These are phyloP conservation scores for Actias luna DNA, from an alignment of 2,888 invertebrate genomes.

Conservation along the genomic window DNA sequence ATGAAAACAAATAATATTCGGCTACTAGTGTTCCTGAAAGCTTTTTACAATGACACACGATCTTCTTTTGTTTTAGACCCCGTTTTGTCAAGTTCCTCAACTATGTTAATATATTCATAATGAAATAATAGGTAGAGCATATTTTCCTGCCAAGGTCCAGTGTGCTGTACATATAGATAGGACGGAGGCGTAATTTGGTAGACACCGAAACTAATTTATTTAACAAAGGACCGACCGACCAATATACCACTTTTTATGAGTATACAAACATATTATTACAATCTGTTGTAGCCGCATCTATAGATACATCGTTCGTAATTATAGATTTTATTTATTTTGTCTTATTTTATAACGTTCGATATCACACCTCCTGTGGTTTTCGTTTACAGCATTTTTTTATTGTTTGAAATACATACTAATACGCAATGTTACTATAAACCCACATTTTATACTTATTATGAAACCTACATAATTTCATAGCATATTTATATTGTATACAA, in stretches of 20 bases:
- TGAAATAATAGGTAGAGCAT: conserved; percentile 76
- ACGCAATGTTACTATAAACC: background rate
- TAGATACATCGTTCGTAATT: conserved; percentile 25
- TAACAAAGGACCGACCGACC: conserved; percentile 79
- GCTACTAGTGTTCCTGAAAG: conserved; percentile 77
- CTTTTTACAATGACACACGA: conserved; percentile 68
- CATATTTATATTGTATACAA: no score
- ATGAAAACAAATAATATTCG: conserved; percentile 81
- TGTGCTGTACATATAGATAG: conserved; percentile 75
- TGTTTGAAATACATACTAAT: background rate
- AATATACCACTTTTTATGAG: conserved; percentile 77
- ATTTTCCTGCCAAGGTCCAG: conserved; percentile 71
- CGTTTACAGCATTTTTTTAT: conserved; percentile 1
- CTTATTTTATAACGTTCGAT: conserved; percentile 9
- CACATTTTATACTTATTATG: background rate
- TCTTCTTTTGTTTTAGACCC: conserved; percentile 70
- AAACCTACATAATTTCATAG: background rate
- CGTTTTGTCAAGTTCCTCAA: conserved; percentile 66
- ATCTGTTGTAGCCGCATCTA: conserved; percentile 19
- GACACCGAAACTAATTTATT: conserved; percentile 83
- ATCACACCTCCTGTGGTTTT: conserved; percentile 7
- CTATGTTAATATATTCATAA: conserved; percentile 75
- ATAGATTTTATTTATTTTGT: conserved; percentile 9
- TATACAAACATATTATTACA: conserved; percentile 72
- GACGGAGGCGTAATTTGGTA: conserved; percentile 81